Base-by-base conservation (phyloP, 2,888 invertebrate genomes). In the Empis stercorea region DNA sequence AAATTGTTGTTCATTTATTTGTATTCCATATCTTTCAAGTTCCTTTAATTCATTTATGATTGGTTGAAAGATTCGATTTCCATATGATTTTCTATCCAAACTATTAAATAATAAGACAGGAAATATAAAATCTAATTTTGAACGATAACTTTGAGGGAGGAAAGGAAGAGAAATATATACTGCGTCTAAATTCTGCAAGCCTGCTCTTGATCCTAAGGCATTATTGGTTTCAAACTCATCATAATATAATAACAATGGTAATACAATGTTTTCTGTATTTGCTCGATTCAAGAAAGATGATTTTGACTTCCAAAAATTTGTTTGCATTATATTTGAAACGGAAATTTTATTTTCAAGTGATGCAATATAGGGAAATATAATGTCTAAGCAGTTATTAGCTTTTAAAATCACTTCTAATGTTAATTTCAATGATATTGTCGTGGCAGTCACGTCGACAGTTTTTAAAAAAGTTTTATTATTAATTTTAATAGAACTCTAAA, bases 141-240 rank as follows among this genome's bases (percentile, higher is more conserved):
- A 46, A n/a, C 30, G 16, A 20, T 32, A 27, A 2, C 3, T 13
- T 9, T 15, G 16, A 20, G 46, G 42, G 3, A 46, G 13, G 15
- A 40, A 37, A 7, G 46, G 46, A 43, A 40, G 43, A 23, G 36
- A 43, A 13, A 46, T 39, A 46, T 46, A 46, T 36, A 41, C 30
- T 15, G 46, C 41, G 41, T 36, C 42, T 11, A 41, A 17, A 23
- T 40, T 40, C 30, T 39, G 39, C 4, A 45, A 13, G 2, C 45
- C 20, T 30, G 41, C 16, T 42, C 46, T 10, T 16, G 46, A 42
- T 3, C 46, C 46, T 15, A 46, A 27, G 14, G 36, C 23, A 42
- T 46, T 46, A 37, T 46, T 46, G 2, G 36, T 23, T 27, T 46
- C 46, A 39, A 46, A 46, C 16, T 42, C 46, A 23, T 42, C 46